phyloP scores from a whole-genome alignment of 2,797 vertebrate species.

The Geotrypetes seraphini region DNA sequence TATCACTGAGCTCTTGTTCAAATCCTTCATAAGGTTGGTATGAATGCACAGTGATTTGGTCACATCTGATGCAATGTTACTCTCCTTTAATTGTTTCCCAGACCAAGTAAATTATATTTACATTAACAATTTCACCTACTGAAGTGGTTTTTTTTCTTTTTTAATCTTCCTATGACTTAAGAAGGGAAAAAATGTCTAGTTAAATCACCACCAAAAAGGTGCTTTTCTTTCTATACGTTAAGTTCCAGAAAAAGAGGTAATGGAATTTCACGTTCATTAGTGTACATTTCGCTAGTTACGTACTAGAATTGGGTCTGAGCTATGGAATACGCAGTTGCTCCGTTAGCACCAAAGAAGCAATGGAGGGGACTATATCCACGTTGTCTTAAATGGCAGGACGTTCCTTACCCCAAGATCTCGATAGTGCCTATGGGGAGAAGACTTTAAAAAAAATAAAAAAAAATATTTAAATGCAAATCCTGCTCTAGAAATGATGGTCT shows the following conservation, averaged over 20 bases:
- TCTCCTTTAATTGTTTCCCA: background rate
- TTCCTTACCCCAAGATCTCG: conserved; percentile 29
- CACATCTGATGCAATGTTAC: background rate
- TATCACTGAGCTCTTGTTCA: conserved; percentile 20
- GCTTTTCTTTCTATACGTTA: conserved; percentile 15
- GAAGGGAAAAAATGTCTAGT: conserved; percentile 8
- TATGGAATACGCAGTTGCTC: conserved; percentile 28
- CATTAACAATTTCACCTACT: background rate
- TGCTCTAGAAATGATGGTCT: background rate
- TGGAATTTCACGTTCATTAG: conserved; percentile 25
- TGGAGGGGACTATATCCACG: conserved; percentile 21
- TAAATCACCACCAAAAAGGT: conserved; percentile 12
- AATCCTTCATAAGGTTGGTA: background rate
- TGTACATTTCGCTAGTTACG: conserved; percentile 22
- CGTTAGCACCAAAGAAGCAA: conserved; percentile 46
- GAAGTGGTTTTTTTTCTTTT: background rate
- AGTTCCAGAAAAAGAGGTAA: conserved; percentile 36
- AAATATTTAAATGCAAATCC: conserved; percentile 29
- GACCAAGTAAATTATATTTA: conserved; percentile 9
- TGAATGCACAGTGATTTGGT: conserved; percentile 10
- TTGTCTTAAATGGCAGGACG: too few relatives aligned
- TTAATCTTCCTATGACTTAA: too few relatives aligned
- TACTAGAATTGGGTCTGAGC: conserved; percentile 30
- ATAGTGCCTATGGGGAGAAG: conserved; percentile 46
- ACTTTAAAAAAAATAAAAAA: too few relatives aligned